Base-by-base conservation (phyloP, 2,888 invertebrate species). In the Tipula helvola region DNA sequence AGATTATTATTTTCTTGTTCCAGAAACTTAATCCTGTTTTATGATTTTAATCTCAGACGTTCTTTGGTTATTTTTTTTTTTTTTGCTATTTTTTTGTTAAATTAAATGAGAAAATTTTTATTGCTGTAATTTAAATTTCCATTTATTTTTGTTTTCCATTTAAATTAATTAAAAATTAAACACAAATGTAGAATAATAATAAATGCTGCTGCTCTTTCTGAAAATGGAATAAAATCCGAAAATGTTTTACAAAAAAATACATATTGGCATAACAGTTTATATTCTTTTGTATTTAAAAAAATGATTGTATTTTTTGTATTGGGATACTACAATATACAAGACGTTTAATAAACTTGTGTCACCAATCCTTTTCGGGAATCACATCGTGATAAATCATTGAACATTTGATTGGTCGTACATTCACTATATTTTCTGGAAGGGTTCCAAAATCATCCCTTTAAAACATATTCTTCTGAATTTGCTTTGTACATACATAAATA, bases 21-120 rank as follows among this genome's bases (percentile, higher is more conserved):
- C 71, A 28, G 71, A 71, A 71, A 71, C 71, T 71, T 71, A 71
- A 71, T 28, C 71, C 71, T 71, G 71, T 71, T 71, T 71, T 71
- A 71, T 71, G 71, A 71, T 71, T 71, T 71, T 71, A 71, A 71
- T 71, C 71, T 71, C 71, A 71, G 71, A 71, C 71, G 71, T 71
- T 71, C 71, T 71, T 28, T 71, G 71, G 71, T 71, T 71, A 28
- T 71, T 71, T 28, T 71, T 18, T 10, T 71, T 28, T 52, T 52
- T 52, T 28, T 28, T 28, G 28, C 28, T 28, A 28, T 28, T 28
- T 57, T 57, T 57, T 57, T 57, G 7, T 57, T 71, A 71, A 71
- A 71, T 71, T 71, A 71, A 71, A 71, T 71, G 18, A 28, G 28
- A 71, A 28, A 18, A 12, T 28, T 71, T 71, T 71, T 71, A 71